Conservation (phyloP, 2,888 invertebrate species). For the Metellina segmentata region DNA sequence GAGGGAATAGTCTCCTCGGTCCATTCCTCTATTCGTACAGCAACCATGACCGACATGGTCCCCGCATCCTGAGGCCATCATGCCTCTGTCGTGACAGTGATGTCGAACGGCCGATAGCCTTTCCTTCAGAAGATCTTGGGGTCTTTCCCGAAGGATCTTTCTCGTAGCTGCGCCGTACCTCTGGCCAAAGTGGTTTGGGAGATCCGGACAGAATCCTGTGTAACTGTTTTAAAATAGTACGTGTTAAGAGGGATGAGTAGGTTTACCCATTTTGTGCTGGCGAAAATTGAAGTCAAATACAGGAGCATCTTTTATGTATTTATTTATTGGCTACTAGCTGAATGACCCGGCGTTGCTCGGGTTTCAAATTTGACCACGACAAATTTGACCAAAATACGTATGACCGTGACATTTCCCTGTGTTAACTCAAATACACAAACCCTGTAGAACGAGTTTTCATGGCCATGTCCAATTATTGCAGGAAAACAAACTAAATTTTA, state of each 20-base stretch:
- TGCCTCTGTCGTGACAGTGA: neutral
- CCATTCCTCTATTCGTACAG: neutral
- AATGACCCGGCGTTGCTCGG: too few species aligned
- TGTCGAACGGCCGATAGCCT: slow-evolving; percentile 33
- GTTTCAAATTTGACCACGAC: too few species aligned
- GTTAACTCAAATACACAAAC: too few species aligned
- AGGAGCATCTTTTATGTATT: too few species aligned
- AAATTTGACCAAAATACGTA: too few species aligned
- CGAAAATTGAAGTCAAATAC: too few species aligned
- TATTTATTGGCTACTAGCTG: too few species aligned
- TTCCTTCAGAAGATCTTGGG: slow-evolving; percentile 32
- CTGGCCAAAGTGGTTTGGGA: slow-evolving; percentile 50
- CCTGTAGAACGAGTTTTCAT: too few species aligned
- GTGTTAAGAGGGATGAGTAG: neutral
- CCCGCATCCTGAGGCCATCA: neutral
- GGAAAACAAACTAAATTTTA: too few species aligned
- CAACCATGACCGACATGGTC: neutral
- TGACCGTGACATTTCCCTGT: too few species aligned
- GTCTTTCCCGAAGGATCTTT: slow-evolving; percentile 38
- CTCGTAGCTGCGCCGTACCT: slow-evolving; percentile 56
- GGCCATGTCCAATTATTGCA: too few species aligned
- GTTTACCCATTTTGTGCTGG: too few species aligned
- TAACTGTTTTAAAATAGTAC: slow-evolving; percentile 19
- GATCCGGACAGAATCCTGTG: slow-evolving; percentile 61
- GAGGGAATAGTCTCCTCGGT: neutral